Conservation (phyloP, 2,113 vertebrate genomes). For the Blennius ocellaris region DNA sequence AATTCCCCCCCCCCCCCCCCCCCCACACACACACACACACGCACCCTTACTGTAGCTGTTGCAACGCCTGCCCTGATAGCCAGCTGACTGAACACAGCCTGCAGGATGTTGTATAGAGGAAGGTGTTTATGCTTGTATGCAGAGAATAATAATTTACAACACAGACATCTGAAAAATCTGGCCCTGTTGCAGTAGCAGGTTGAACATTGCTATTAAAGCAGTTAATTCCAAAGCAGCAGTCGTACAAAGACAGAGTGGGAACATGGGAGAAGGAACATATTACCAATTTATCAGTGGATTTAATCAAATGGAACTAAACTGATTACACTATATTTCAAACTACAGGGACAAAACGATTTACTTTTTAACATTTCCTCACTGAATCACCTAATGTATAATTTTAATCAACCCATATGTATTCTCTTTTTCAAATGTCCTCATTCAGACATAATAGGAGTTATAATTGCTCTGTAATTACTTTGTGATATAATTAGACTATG, state of each 20-base stretch:
- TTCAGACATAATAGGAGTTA: conserved; percentile 67
- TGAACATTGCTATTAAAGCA: conserved; percentile 18
- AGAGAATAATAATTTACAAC: conserved; percentile 12
- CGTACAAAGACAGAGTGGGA: conserved; percentile 28
- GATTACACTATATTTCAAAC: conserved; percentile 69
- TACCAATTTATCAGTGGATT: conserved; percentile 54
- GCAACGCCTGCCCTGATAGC: conserved; percentile 30
- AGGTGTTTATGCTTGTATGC: conserved; percentile 16
- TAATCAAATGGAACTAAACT: conserved; percentile 70
- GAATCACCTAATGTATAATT: conserved; percentile 74
- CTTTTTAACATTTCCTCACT: conserved; percentile 67
- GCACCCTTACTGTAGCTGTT: conserved; percentile 7
- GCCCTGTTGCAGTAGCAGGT: conserved; percentile 3
- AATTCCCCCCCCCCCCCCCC: conserved; percentile 18
- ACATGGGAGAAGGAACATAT: conserved; percentile 34
- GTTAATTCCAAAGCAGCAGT: conserved; percentile 24
- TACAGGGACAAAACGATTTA: conserved; percentile 59
- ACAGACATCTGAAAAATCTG: conserved; percentile 17
- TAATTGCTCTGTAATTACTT: conserved; percentile 79
- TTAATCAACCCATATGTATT: conserved; percentile 76
- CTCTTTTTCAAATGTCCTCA: conserved; percentile 67
- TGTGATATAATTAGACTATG: conserved; percentile 75
- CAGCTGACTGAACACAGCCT: not conserved
- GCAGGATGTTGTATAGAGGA: conserved; percentile 19
- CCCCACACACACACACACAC: not conserved